These are phyloP conservation scores for Drosophila tani DNA, from an alignment of 1,140 invertebrate species.

Conservation along the genomic window DNA sequence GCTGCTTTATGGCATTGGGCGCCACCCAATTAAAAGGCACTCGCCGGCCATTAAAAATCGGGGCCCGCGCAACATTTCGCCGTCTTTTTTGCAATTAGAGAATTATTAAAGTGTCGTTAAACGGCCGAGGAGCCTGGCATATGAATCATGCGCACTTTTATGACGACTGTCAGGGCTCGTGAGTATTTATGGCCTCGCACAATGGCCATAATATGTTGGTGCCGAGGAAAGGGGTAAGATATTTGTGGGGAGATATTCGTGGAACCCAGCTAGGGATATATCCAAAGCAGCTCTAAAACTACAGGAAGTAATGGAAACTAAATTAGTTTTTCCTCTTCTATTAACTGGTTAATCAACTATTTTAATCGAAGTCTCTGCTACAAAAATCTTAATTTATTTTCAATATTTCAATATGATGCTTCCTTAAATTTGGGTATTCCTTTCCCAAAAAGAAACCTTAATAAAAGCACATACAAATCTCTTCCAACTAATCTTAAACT, in stretches of 20 bases:
- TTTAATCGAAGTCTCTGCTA: too few species aligned
- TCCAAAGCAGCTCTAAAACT: not conserved
- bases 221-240: not conserved
- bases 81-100: conserved; percentile 70
- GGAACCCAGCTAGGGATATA: conserved; percentile 14
- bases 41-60: conserved; percentile 63
- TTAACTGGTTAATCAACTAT: too few species aligned
- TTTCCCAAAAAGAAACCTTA: not conserved
- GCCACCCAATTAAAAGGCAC: conserved; percentile 78
- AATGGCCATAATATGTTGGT: conserved; percentile 30
- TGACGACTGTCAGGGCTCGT: conserved; percentile 62
- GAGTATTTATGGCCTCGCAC: conserved; percentile 67
- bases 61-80: conserved; percentile 52
- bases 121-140: conserved; percentile 51
- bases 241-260: conserved; percentile 27
- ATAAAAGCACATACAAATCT: not conserved
- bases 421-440: not conserved
- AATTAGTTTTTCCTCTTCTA: not conserved
- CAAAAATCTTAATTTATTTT: too few species aligned
- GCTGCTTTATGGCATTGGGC: conserved; percentile 67
- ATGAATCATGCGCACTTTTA: conserved; percentile 74
- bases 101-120: conserved; percentile 80
- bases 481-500: conserved; percentile 3
- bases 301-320: not conserved
- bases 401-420: not conserved